Conservation (phyloP, 1,140 invertebrate genomes). For the Camponotus vicinus region DNA sequence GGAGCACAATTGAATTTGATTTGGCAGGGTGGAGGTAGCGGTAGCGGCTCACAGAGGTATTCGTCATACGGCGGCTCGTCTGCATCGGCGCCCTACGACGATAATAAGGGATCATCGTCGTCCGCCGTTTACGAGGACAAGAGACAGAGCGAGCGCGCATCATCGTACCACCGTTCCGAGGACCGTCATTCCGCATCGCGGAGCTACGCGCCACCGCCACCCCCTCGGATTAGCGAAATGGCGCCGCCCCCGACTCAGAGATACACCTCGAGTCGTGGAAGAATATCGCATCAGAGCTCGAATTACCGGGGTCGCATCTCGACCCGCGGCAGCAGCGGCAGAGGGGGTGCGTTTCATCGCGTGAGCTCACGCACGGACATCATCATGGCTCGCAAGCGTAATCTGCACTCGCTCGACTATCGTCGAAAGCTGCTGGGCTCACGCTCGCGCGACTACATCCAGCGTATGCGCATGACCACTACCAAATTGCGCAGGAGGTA, state of each 20-base stretch:
- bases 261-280: slow-evolving; percentile 81
- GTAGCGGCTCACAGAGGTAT: slow-evolving; percentile 82
- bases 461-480: slow-evolving; percentile 83
- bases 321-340: slow-evolving; percentile 78
- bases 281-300: slow-evolving; percentile 80
- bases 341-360: slow-evolving; percentile 80
- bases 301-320: slow-evolving; percentile 82
- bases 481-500: slow-evolving; percentile 85
- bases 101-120: slow-evolving; percentile 83
- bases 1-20: slow-evolving; percentile 85
- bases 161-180: slow-evolving; percentile 83
- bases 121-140: slow-evolving; percentile 82
- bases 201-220: slow-evolving; percentile 81
- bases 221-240: slow-evolving; percentile 82
- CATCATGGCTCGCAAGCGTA: slow-evolving; percentile 82
- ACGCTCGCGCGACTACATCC: slow-evolving; percentile 84
- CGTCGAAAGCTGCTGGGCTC: slow-evolving; percentile 83
- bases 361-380: slow-evolving; percentile 80
- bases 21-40: slow-evolving; percentile 84
- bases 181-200: slow-evolving; percentile 83
- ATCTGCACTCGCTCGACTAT: slow-evolving; percentile 82
- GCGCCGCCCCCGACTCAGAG: slow-evolving; percentile 79
- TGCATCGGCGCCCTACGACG: slow-evolving; percentile 78
- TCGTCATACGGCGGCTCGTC: slow-evolving; percentile 82
- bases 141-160: slow-evolving; percentile 82